These are phyloP conservation scores for Miltochrista miniata DNA, from an alignment of 2,888 invertebrate genomes.

Conservation along the genomic window DNA sequence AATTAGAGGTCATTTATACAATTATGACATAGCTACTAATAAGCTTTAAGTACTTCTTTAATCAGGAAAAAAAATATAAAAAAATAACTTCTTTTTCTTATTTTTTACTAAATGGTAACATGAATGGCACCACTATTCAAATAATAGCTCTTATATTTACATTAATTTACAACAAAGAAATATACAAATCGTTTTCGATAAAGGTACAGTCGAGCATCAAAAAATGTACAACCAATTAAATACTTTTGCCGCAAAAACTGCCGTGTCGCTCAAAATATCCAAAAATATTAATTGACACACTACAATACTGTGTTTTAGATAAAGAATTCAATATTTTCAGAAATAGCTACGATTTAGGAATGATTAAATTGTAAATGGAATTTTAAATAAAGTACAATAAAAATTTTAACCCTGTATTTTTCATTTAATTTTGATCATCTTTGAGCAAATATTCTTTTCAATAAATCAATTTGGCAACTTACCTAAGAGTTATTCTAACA, in stretches of 20 bases:
- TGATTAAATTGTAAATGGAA: too few species aligned
- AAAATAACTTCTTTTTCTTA: slow-evolving; percentile 38
- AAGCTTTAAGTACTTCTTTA: slow-evolving; percentile 40
- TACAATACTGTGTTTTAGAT: not conserved
- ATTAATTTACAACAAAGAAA: slow-evolving; percentile 25
- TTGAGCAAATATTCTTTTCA: slow-evolving; percentile 53
- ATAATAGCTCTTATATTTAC: slow-evolving; percentile 28
- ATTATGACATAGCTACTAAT: slow-evolving; percentile 19
- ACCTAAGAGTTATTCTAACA: slow-evolving; percentile 15
- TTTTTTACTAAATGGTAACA: slow-evolving; percentile 69
- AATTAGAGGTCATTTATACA: slow-evolving; percentile 3
- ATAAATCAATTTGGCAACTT: slow-evolving; percentile 29
- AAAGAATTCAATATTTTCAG: too few species aligned
- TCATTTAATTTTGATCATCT: slow-evolving; percentile 40
- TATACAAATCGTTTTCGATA: slow-evolving; percentile 15
- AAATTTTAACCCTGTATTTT: slow-evolving; percentile 49
- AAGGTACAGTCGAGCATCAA: not conserved
- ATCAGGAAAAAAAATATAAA: slow-evolving; percentile 42
- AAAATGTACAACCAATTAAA: not conserved
- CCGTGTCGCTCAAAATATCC: not conserved
- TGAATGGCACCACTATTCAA: slow-evolving; percentile 69
- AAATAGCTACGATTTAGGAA: not conserved
- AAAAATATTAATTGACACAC: slow-evolving; percentile 3
- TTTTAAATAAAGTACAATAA: slow-evolving; percentile 35
- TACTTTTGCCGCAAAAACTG: not conserved